Base-by-base conservation (phyloP, 1,140 invertebrate species). In the Leptinotarsa defecta region DNA sequence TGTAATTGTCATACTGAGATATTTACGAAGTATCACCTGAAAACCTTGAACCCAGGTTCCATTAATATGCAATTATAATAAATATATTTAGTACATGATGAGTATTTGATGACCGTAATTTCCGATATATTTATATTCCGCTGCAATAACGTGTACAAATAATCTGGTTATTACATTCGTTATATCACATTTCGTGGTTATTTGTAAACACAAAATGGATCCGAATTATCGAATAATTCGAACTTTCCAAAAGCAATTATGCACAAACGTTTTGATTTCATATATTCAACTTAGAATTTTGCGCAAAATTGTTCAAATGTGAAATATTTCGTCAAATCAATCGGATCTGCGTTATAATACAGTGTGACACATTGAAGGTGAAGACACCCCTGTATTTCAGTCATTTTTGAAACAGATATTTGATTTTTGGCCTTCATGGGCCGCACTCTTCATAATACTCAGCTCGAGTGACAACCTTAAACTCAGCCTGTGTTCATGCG, bases 101-200 rank as follows among this genome's bases (percentile, higher is more conserved):
- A 17, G 17, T 57, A 17, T 19, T 19, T 57, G 13, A 57, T 57
- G n/a, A 57, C 52, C 6, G 13, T 57, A 57, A 57, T 57, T 57
- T 57, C n/a, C 0, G 52, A 57, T 43, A 57, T 57, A 57, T 57
- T 57, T 57, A 57, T 57, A 57, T 57, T 57, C 17, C 15, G 52
- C n/a, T 57, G 52, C n/a, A 57, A 19, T 57, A 57, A 15, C 52
- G 52, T 57, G 52, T 57, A 4, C 52, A 17, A 57, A 57, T 57
- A 57, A 17, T 57, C 15, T 57, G n/a, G 52, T 19, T 17, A 57
- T 57, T 57, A 57, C n/a, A 15, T 15, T 57, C 52, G 52, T 57
- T 57, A 57, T 57, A 57, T 57, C 17, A 57, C 52, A 57, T 57
- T 57, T n/a, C 52, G 52, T 57, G 52, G 52, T 57, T 17, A 57